Percentiles rank a stretch among this genome's conserved stretches.
These are phyloP conservation scores for Vannuccia rotundouncinata DNA, from an alignment of 2,888 invertebrate species.

Conservation along the genomic window DNA sequence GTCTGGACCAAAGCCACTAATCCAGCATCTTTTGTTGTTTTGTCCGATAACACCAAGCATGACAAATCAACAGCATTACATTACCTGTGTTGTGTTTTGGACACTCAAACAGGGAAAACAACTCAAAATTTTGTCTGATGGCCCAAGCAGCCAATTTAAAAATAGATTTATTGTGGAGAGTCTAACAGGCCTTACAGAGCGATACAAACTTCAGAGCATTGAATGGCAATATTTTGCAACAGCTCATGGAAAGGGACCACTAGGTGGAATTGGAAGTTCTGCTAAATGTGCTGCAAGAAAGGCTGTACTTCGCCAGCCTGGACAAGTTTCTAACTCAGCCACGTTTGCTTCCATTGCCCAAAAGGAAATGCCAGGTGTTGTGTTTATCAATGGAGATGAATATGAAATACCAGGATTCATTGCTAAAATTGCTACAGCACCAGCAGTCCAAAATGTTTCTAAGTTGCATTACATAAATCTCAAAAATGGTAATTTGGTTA, in stretches of 20 bases:
- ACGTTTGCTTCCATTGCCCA: constrained; percentile 12
- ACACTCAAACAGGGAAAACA: background rate
- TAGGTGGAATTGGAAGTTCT: constrained; percentile 1
- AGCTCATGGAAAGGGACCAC: background rate
- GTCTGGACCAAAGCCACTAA: background rate
- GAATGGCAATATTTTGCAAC: constrained; percentile 26
- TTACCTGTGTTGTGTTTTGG: background rate
- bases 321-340: background rate
- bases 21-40: too few relatives aligned
- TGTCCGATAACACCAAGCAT: background rate
- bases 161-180: background rate
- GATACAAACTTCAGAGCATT: constrained; percentile 4
- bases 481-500: constrained; percentile 10
- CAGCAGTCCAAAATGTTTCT: constrained; percentile 4
- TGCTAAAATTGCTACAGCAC: constrained; percentile 1
- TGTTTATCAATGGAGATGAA: constrained; percentile 3
- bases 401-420: constrained; percentile 15
- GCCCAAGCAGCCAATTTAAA: background rate
- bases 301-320: background rate
- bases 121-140: background rate
- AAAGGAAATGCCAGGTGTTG: constrained; percentile 1
- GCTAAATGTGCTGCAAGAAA: background rate
- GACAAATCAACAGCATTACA: background rate
- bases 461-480: constrained; percentile 12
- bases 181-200: background rate